These are phyloP conservation scores for Chaetodon auriga DNA, from an alignment of 2,113 vertebrate genomes.

Conservation along the genomic window DNA sequence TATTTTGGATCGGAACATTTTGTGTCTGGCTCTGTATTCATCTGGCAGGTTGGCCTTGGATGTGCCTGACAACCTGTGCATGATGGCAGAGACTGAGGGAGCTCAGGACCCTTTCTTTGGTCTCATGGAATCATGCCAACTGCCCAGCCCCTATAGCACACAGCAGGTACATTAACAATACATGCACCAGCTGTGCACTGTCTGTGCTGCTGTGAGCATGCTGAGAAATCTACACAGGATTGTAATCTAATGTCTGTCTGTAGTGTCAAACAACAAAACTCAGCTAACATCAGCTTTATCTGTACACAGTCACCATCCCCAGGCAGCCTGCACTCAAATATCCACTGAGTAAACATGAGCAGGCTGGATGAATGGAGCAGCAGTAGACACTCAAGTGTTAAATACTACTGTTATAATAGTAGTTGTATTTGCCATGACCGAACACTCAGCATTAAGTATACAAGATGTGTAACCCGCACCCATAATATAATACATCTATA, in stretches of 20 bases:
- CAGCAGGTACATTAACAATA: constrained; percentile 73
- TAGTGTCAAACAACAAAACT: not conserved
- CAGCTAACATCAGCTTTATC: not conserved
- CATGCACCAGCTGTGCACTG: not conserved
- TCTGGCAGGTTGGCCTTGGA: constrained; percentile 75
- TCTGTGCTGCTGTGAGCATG: not conserved
- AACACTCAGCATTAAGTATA: no score
- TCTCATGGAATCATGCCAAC: constrained; percentile 78
- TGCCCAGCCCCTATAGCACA: constrained; percentile 81
- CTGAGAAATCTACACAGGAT: not conserved
- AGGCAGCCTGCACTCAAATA: not conserved
- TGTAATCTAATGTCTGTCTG: not conserved
- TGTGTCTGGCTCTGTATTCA: not conserved
- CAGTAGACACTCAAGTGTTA: not conserved
- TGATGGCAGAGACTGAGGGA: constrained; percentile 83
- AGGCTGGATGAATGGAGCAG: not conserved
- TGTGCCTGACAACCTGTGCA: constrained; percentile 78
- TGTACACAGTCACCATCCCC: not conserved
- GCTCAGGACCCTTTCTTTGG: constrained; percentile 90
- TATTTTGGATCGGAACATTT: not conserved
- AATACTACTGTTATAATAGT: not conserved
- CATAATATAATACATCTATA: not conserved
- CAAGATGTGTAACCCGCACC: not conserved
- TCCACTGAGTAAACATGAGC: not conserved
- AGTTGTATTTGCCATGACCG: not conserved